phyloP scores from a whole-genome alignment of 2,888 invertebrate genomes.

The Biston stratarius region DNA sequence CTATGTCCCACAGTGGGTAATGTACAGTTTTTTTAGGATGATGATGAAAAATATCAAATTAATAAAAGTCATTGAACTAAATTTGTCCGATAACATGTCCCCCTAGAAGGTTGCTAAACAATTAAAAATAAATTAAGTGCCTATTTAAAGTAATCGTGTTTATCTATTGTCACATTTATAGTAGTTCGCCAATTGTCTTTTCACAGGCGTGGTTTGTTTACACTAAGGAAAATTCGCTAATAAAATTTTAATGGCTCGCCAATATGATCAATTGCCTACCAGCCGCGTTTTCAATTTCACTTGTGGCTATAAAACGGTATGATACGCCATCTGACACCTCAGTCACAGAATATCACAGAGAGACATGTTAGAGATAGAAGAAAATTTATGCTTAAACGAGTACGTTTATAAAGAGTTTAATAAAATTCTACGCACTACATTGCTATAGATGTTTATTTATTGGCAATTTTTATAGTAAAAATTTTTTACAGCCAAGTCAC shows the following conservation, averaged over 20 bases:
- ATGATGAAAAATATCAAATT: no score
- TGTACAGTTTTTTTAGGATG: no score
- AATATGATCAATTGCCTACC: constrained; percentile 75
- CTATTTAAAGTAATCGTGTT: not conserved
- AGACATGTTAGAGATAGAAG: not conserved
- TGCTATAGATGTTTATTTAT: no score
- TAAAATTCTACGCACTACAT: no score
- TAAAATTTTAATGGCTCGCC: constrained; percentile 74
- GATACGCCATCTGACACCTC: constrained; percentile 76
- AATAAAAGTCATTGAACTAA: no score
- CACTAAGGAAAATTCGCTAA: constrained; percentile 45
- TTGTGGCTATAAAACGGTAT: constrained; percentile 70
- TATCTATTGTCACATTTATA: not conserved
- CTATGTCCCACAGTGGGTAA: no score
- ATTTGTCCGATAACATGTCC: no score
- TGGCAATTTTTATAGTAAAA: no score
- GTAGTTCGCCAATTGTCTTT: constrained; percentile 2
- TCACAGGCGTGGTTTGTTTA: constrained; percentile 13
- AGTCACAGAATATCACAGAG: constrained; percentile 55
- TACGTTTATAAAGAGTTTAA: no score
- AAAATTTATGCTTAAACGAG: not conserved
- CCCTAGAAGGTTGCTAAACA: no score
- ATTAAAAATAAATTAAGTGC: not conserved
- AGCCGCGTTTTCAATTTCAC: constrained; percentile 78
- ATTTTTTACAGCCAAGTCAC: no score